Evolutionary conservation across 1,140 invertebrate genomes (phyloP).

Genomic region (Solen grandis): DNA sequence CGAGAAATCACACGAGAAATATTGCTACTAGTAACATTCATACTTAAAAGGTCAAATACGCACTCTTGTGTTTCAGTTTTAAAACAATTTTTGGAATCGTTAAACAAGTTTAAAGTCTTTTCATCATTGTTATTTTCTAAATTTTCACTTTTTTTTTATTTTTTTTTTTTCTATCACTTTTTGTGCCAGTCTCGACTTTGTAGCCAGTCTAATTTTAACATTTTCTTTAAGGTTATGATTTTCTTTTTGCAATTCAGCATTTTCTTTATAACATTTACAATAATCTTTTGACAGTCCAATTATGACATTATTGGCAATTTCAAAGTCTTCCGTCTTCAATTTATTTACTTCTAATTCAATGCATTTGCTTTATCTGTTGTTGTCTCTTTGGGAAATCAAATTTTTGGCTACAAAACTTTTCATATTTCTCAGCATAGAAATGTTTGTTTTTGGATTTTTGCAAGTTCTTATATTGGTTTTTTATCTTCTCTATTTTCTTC

Average conservation of each 20-base stretch:
- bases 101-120: not conserved
- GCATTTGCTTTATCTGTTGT: not conserved
- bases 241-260: not conserved
- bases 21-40: constrained; percentile 32
- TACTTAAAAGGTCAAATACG: constrained; percentile 11
- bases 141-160: not conserved
- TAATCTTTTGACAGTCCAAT: constrained; percentile 1
- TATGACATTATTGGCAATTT: constrained; percentile 19
- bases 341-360: not conserved
- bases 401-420: not conserved
- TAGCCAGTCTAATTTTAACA: not conserved
- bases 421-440: not conserved
- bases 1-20: constrained; percentile 13
- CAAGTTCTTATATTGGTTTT: not conserved
- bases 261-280: not conserved
- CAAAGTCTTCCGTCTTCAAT: not conserved
- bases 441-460: not conserved
- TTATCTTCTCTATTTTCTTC: constrained; percentile 4
- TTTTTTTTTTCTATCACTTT: not conserved
- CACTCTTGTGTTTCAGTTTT: constrained; percentile 37
- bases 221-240: constrained; percentile 5
- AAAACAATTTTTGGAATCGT: constrained; percentile 8
- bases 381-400: not conserved
- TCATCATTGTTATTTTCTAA: constrained; percentile 24
- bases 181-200: not conserved